A percentile compares a stretch with the other conserved stretches of the same genome.
These are phyloP conservation scores for Pseudochromis fuscus DNA, from an alignment of 2,797 vertebrate species.

Conservation along the genomic window DNA sequence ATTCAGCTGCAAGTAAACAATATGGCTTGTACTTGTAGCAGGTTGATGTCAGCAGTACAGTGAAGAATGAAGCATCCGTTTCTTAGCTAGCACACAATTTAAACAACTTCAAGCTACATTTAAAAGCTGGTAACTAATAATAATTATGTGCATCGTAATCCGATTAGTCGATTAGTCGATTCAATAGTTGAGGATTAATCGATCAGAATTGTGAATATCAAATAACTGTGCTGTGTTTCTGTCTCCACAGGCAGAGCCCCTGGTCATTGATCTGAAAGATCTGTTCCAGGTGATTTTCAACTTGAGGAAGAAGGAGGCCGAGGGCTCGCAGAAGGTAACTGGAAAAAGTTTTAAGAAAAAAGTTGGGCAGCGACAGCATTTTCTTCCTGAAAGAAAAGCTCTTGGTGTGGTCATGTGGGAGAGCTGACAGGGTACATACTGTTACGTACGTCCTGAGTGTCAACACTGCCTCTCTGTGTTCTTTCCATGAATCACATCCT, in stretches of 20 bases:
- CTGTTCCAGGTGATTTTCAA: slow-evolving; percentile 98
- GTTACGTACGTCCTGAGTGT: slow-evolving; percentile 14
- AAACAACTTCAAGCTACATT: too few relatives aligned
- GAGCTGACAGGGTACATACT: slow-evolving; percentile 14
- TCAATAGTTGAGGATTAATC: too few relatives aligned
- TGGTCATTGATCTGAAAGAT: slow-evolving; percentile 96
- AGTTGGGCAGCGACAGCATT: slow-evolving; percentile 36
- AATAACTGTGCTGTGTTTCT: background rate
- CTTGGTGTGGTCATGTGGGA: slow-evolving; percentile 33
- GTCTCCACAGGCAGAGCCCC: slow-evolving; percentile 89
- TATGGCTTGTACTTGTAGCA: too few relatives aligned
- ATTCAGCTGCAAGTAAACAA: too few relatives aligned
- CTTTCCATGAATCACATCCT: slow-evolving; percentile 57
- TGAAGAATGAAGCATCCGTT: too few relatives aligned
- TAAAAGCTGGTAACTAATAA: too few relatives aligned
- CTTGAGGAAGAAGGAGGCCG: slow-evolving; percentile 91
- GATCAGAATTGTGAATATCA: too few relatives aligned
- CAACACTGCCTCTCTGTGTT: slow-evolving; percentile 75
- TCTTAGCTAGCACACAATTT: too few relatives aligned
- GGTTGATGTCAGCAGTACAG: too few relatives aligned
- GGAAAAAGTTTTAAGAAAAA: slow-evolving; percentile 18
- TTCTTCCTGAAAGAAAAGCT: slow-evolving; percentile 50
- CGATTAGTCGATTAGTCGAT: too few relatives aligned
- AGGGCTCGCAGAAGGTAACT: slow-evolving; percentile 84
- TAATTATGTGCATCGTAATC: too few relatives aligned